Conservation (phyloP, 2,797 vertebrate genomes). For the Arnoldichthys spilopterus region DNA sequence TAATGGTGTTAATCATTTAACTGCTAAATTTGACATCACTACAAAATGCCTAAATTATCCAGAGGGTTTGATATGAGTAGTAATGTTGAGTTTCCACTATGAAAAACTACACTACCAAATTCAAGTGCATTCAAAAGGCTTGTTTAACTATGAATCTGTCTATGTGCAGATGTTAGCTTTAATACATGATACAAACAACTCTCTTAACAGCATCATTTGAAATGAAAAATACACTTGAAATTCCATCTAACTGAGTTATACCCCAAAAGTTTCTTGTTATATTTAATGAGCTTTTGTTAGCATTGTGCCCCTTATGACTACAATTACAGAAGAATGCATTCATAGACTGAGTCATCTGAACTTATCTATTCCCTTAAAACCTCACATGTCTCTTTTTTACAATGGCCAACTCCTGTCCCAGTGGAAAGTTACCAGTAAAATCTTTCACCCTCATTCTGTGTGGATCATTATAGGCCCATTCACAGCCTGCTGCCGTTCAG, state of each 20-base stretch:
- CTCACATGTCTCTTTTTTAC: conserved; percentile 9
- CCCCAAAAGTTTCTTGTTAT: too few relatives aligned
- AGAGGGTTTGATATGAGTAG: too few relatives aligned
- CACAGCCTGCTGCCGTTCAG: conserved; percentile 47
- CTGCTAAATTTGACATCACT: background rate
- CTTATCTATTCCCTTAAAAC: background rate
- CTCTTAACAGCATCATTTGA: background rate
- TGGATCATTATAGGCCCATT: conserved; percentile 51
- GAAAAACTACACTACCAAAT: too few relatives aligned
- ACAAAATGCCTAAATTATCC: too few relatives aligned
- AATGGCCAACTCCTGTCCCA: conserved; percentile 5
- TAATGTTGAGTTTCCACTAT: too few relatives aligned
- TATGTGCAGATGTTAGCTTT: too few relatives aligned
- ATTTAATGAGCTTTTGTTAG: background rate
- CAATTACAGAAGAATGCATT: background rate
- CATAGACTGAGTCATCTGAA: background rate
- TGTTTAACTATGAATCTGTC: too few relatives aligned
- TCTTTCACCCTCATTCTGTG: conserved; percentile 21
- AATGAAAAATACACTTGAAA: background rate
- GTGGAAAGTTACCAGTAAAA: conserved; percentile 31
- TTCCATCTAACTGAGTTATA: too few relatives aligned
- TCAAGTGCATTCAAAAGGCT: too few relatives aligned
- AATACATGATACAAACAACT: background rate
- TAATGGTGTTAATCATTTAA: too few relatives aligned
- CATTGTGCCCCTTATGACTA: background rate